Percentiles rank a stretch among this genome's conserved stretches.
phyloP scores from a whole-genome alignment of 2,888 invertebrate genomes.

The Tetragnatha montana region DNA sequence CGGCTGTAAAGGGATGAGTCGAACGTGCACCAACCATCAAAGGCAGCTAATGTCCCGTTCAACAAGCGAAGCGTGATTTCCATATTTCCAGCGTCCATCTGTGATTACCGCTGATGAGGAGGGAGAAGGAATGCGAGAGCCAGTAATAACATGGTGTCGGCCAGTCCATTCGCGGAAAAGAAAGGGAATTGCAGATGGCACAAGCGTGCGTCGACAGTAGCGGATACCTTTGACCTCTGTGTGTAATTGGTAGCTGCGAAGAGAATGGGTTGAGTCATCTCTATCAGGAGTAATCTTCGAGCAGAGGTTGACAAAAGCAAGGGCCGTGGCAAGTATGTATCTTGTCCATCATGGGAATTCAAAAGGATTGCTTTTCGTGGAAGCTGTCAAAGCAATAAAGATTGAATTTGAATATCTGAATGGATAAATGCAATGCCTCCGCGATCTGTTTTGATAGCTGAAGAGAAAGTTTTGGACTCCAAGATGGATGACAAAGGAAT shows the following conservation, averaged over 20 bases:
- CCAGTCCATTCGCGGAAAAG: conserved; percentile 33
- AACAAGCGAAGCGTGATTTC: conserved; percentile 55
- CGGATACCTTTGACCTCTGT: too few relatives aligned
- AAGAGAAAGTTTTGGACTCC: too few relatives aligned
- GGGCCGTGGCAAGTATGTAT: too few relatives aligned
- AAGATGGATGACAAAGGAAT: too few relatives aligned
- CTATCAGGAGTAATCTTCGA: neutral
- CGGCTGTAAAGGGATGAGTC: conserved; percentile 30
- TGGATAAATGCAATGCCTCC: too few relatives aligned
- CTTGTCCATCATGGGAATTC: too few relatives aligned
- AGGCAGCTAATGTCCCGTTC: conserved; percentile 50
- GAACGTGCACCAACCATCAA: conserved; percentile 38
- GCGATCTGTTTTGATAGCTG: too few relatives aligned
- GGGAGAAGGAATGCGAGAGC: conserved; percentile 22
- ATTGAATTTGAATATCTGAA: too few relatives aligned
- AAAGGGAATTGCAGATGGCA: conserved; percentile 27
- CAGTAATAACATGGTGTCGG: conserved; percentile 62
- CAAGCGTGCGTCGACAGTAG: neutral
- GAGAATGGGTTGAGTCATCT: neutral
- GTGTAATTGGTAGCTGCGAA: too few relatives aligned
- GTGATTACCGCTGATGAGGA: conserved; percentile 57
- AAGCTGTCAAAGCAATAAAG: too few relatives aligned
- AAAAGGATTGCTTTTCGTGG: too few relatives aligned
- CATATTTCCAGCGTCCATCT: conserved; percentile 48
- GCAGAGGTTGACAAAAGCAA: too few relatives aligned